phyloP scores from a whole-genome alignment of 1,140 invertebrate genomes.

The Hyposmocoma kahamanoa region DNA sequence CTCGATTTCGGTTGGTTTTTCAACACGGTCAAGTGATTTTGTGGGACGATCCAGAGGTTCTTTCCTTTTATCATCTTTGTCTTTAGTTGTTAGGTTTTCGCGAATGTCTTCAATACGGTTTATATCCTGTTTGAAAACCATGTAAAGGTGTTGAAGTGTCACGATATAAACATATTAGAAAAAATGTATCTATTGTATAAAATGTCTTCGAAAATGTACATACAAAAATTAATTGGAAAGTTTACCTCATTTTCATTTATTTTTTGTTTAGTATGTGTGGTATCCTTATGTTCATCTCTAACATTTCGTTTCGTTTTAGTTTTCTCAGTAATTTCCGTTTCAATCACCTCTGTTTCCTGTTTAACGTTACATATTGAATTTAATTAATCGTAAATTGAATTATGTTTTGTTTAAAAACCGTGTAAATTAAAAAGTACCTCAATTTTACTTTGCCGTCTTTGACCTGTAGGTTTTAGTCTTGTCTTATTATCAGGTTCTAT shows the following conservation, averaged over 20 bases:
- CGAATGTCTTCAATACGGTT: too few species aligned
- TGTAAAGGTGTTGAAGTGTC: too few species aligned
- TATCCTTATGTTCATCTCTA: constrained; percentile 21
- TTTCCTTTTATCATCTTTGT: too few species aligned
- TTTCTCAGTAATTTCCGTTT: constrained; percentile 15
- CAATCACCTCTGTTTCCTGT: constrained; percentile 13
- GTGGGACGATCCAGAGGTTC: too few species aligned
- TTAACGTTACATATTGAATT: background rate
- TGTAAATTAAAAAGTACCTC: constrained; percentile 32
- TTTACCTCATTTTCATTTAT: constrained; percentile 2
- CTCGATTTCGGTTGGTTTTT: too few species aligned
- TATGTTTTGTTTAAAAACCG: too few species aligned
- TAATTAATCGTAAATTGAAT: background rate
- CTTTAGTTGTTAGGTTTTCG: too few species aligned
- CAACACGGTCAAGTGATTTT: too few species aligned
- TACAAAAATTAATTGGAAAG: too few species aligned
- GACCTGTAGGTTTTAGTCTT: constrained; percentile 27
- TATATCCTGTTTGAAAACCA: background rate
- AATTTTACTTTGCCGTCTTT: constrained; percentile 36
- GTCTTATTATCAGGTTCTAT: constrained; percentile 40
- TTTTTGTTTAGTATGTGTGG: background rate
- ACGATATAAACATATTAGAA: too few species aligned
- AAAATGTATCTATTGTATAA: too few species aligned
- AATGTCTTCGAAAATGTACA: too few species aligned
- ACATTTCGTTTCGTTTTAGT: constrained; percentile 24